phyloP scores from a whole-genome alignment of 2,113 vertebrate genomes.

The Arothron firmamentum region DNA sequence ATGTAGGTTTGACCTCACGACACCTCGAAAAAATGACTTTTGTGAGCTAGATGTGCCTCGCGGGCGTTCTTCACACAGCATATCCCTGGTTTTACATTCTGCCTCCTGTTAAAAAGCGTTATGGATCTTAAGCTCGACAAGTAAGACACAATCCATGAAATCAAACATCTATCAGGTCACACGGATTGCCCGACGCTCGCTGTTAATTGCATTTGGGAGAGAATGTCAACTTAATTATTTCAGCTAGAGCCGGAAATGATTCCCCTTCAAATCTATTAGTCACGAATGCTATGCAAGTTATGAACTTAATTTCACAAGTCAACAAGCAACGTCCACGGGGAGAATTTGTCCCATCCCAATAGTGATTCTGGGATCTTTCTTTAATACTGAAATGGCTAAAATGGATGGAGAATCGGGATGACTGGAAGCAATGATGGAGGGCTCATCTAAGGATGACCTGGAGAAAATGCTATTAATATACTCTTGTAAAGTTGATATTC shows the following conservation, averaged over 20 bases:
- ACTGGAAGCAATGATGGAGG: no score
- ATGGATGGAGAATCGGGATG: no score
- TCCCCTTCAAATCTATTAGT: slow-evolving; percentile 65
- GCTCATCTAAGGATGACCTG: no score
- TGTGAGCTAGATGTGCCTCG: slow-evolving; percentile 41
- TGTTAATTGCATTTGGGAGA: slow-evolving; percentile 65
- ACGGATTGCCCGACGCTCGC: slow-evolving; percentile 54
- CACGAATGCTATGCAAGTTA: slow-evolving; percentile 62
- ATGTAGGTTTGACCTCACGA: slow-evolving; percentile 27
- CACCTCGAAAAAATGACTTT: slow-evolving; percentile 37
- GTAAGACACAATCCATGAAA: slow-evolving; percentile 60
- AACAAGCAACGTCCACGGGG: slow-evolving; percentile 44
- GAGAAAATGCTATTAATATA: no score
- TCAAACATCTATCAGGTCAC: slow-evolving; percentile 64
- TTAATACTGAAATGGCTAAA: no score
- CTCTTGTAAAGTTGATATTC: no score
- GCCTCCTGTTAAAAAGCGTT: slow-evolving; percentile 25
- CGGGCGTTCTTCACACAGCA: slow-evolving; percentile 31
- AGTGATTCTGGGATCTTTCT: slow-evolving; percentile 16
- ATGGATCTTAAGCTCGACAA: slow-evolving; percentile 22
- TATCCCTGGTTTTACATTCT: slow-evolving; percentile 24
- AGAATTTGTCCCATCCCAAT: slow-evolving; percentile 7
- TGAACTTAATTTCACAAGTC: slow-evolving; percentile 52
- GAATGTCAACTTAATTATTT: slow-evolving; percentile 74
- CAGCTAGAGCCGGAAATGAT: slow-evolving; percentile 57